Conservation (phyloP, 2,113 vertebrate species). For the Lates calcarifer region DNA sequence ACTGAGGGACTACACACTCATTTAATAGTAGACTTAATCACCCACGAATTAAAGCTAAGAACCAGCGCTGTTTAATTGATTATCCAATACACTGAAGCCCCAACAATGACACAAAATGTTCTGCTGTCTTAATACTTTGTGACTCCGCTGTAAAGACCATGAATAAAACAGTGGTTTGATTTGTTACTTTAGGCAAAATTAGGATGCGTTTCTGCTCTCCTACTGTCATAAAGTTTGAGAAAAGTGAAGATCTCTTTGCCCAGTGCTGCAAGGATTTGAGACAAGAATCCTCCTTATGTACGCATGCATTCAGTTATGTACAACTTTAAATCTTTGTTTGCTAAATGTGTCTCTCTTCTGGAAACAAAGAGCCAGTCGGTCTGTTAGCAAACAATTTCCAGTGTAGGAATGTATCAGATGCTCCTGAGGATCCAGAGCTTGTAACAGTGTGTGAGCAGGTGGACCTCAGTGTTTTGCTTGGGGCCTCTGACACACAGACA, state of each 20-base stretch:
- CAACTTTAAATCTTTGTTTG: slow-evolving; percentile 34
- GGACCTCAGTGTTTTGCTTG: slow-evolving; percentile 41
- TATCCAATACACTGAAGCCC: background rate
- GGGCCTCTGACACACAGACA: slow-evolving; percentile 24
- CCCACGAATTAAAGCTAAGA: background rate
- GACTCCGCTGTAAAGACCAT: background rate
- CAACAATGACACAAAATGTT: background rate
- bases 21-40: background rate
- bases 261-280: slow-evolving; percentile 9
- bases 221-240: background rate
- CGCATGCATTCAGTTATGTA: slow-evolving; percentile 19
- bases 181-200: background rate
- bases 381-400: slow-evolving; percentile 34
- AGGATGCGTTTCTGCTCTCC: background rate
- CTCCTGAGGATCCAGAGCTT: slow-evolving; percentile 27
- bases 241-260: slow-evolving; percentile 6
- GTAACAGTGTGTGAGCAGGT: slow-evolving; percentile 31
- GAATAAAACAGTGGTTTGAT: background rate
- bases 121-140: background rate
- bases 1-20: background rate
- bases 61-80: background rate
- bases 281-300: slow-evolving; percentile 25
- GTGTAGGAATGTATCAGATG: slow-evolving; percentile 22
- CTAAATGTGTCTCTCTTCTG: slow-evolving; percentile 27
- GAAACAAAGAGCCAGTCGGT: slow-evolving; percentile 27